phyloP scores from a whole-genome alignment of 2,888 invertebrate genomes.

The Drosophila kambysellisi region DNA sequence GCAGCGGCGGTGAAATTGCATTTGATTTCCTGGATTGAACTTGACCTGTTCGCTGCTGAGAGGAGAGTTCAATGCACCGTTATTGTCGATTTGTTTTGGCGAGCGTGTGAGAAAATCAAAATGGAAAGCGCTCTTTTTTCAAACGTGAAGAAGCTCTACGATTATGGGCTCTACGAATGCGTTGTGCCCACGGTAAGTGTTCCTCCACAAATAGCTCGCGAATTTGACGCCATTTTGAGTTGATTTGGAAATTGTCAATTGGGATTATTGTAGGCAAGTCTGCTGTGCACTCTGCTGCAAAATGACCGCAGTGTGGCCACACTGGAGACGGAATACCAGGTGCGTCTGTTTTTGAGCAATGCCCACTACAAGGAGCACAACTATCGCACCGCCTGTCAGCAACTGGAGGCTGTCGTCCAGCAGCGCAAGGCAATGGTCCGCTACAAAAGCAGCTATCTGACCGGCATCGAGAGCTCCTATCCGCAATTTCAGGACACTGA shows the following conservation, averaged over 20 bases:
- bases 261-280: conserved; percentile 86
- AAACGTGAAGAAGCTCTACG: conserved; percentile 89
- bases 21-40: neutral
- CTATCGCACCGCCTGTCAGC: conserved; percentile 89
- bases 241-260: neutral
- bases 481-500: conserved; percentile 87
- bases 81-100: conserved; percentile 3
- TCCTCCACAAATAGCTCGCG: neutral
- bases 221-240: neutral
- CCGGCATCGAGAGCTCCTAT: conserved; percentile 76
- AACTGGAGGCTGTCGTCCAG: conserved; percentile 86
- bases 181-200: conserved; percentile 89
- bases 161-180: conserved; percentile 90
- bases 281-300: conserved; percentile 88
- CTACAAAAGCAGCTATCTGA: conserved; percentile 71
- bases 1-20: neutral
- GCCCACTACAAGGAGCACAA: conserved; percentile 89
- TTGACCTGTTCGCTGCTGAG: neutral
- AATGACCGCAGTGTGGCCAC: conserved; percentile 86
- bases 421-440: conserved; percentile 80
- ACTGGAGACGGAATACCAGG: conserved; percentile 88
- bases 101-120: conserved; percentile 12
- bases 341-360: conserved; percentile 89
- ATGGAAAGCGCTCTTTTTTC: conserved; percentile 88
- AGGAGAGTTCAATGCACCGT: conserved; percentile 3